Evolutionary conservation across 2,888 invertebrate genomes (phyloP).

Genomic region (Lepidocyrtinus sp.): DNA sequence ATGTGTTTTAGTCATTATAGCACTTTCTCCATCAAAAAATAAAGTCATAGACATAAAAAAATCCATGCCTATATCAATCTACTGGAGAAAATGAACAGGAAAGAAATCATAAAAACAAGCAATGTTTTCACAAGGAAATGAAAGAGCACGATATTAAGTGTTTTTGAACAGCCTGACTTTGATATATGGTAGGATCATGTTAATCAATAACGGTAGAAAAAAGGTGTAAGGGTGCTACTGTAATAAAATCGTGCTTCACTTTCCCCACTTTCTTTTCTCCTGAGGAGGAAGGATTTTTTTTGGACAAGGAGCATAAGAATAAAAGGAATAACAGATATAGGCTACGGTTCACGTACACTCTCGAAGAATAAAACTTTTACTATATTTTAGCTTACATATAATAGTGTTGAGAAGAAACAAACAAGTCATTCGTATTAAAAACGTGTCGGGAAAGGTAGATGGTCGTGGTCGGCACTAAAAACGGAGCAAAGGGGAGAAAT

Average conservation of each 20-base stretch:
- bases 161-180: conserved; percentile 55
- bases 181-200: conserved; percentile 61
- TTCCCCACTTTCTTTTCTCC: conserved; percentile 21
- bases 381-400: too few species aligned
- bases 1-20: too few species aligned
- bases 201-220: conserved; percentile 49
- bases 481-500: conserved; percentile 41
- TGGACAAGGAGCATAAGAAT: not conserved
- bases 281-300: not conserved
- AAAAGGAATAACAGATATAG: not conserved
- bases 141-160: conserved; percentile 56
- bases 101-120: conserved; percentile 53
- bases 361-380: not conserved
- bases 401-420: conserved; percentile 49
- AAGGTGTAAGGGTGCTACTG: conserved; percentile 56
- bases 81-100: conserved; percentile 31
- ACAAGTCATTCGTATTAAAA: conserved; percentile 27
- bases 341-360: not conserved
- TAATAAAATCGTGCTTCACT: conserved; percentile 44
- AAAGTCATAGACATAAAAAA: not conserved
- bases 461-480: not conserved
- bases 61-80: not conserved
- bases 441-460: conserved; percentile 32
- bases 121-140: conserved; percentile 59
- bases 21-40: too few species aligned